Conservation (phyloP, 2,113 vertebrate genomes). For the Pontoporia blainvillei region DNA sequence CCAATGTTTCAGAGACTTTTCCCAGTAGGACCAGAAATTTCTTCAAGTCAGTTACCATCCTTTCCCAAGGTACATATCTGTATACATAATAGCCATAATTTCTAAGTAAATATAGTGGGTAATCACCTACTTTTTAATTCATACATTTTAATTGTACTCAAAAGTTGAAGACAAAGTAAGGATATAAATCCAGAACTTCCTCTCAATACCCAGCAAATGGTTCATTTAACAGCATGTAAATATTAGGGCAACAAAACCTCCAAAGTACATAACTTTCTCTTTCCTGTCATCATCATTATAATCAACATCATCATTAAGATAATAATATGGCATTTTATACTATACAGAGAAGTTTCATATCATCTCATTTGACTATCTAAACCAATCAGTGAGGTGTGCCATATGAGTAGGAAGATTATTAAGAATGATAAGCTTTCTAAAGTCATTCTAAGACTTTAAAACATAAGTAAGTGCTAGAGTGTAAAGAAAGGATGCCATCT, state of each 20-base stretch:
- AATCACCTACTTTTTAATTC: neutral
- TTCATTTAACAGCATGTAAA: neutral
- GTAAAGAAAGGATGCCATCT: neutral
- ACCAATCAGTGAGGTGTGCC: neutral
- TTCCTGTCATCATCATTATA: neutral
- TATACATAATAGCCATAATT: constrained; percentile 9
- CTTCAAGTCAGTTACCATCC: constrained; percentile 70
- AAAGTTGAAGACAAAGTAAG: neutral
- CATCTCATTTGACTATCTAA: neutral
- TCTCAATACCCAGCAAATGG: neutral
- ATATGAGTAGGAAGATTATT: neutral
- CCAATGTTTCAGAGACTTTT: constrained; percentile 67
- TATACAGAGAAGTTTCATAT: neutral
- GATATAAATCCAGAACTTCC: neutral
- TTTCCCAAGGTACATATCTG: constrained; percentile 79
- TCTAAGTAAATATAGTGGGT: constrained; percentile 36
- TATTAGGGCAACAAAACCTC: neutral
- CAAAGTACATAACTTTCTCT: neutral
- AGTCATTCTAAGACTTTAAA: neutral
- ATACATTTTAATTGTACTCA: constrained; percentile 17
- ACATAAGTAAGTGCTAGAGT: neutral
- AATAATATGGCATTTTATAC: neutral
- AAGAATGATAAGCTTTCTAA: neutral
- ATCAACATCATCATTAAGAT: neutral
- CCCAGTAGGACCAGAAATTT: constrained; percentile 57